Percentiles rank a stretch among this genome's conserved stretches.
phyloP scores from a whole-genome alignment of 2,797 vertebrate species.

The Scyliorhinus canicula region DNA sequence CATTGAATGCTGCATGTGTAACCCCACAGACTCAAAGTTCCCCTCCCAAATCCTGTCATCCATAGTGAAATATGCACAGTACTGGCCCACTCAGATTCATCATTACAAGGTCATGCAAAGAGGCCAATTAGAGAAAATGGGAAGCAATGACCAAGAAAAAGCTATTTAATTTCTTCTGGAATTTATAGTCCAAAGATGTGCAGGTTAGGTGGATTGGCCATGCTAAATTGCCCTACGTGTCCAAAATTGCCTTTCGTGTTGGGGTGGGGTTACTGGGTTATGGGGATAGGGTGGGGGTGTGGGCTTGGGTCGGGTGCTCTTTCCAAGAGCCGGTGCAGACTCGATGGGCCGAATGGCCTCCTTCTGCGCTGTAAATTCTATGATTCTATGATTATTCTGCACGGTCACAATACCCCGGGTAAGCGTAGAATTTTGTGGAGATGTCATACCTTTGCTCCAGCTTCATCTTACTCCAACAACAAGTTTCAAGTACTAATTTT shows the following conservation, averaged over 20 bases:
- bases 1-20: background rate
- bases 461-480: background rate
- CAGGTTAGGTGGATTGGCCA: too few species aligned
- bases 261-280: too few species aligned
- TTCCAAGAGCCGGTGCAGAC: too few species aligned
- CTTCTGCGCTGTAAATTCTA: too few species aligned
- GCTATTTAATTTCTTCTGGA: background rate
- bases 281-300: too few species aligned
- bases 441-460: background rate
- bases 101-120: background rate
- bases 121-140: background rate
- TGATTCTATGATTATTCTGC: too few species aligned
- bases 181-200: too few species aligned
- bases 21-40: background rate
- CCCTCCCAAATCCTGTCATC: background rate
- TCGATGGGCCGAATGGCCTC: too few species aligned
- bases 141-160: background rate
- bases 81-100: background rate
- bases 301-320: too few species aligned
- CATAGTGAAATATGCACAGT: background rate
- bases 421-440: background rate
- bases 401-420: background rate
- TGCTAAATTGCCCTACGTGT: too few species aligned
- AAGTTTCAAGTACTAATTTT: background rate
- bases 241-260: too few species aligned